Percentiles rank a stretch among this genome's conserved stretches.
phyloP scores from a whole-genome alignment of 2,888 invertebrate genomes.

The Heterodera filipjevi region DNA sequence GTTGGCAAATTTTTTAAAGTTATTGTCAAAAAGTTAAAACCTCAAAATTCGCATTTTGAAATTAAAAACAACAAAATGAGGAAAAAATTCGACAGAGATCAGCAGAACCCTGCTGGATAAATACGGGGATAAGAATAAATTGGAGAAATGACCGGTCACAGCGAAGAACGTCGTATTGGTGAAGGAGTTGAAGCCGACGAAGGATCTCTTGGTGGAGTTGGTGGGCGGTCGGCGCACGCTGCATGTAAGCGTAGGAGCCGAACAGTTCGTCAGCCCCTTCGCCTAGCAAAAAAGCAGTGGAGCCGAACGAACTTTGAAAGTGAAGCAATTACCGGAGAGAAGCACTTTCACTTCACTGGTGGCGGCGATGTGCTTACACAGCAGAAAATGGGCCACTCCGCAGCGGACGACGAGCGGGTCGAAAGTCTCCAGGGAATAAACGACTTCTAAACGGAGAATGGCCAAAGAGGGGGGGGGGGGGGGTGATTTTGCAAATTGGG shows the following conservation, averaged over 20 bases:
- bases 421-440: slow-evolving; percentile 63
- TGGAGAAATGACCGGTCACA: slow-evolving; percentile 39
- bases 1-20: too few relatives aligned
- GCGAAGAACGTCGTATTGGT: slow-evolving; percentile 64
- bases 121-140: too few relatives aligned
- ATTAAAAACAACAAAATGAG: too few relatives aligned
- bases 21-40: too few relatives aligned
- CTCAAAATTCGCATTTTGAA: too few relatives aligned
- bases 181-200: slow-evolving; percentile 57
- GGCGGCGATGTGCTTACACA: slow-evolving; percentile 61
- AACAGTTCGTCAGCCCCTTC: slow-evolving; percentile 65
- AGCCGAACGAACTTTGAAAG: not conserved
- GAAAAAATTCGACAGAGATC: too few relatives aligned
- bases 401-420: slow-evolving; percentile 64
- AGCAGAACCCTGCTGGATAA: too few relatives aligned
- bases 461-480: too few relatives aligned
- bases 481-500: too few relatives aligned
- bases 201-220: slow-evolving; percentile 61
- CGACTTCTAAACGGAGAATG: slow-evolving; percentile 58
- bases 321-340: slow-evolving; percentile 49
- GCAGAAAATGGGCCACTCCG: slow-evolving; percentile 63
- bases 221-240: slow-evolving; percentile 59
- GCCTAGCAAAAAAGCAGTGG: slow-evolving; percentile 40
- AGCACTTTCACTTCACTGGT: slow-evolving; percentile 63
- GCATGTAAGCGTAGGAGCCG: slow-evolving; percentile 65